phyloP scores from a whole-genome alignment of 2,797 vertebrate genomes.

The Lutra lutra region DNA sequence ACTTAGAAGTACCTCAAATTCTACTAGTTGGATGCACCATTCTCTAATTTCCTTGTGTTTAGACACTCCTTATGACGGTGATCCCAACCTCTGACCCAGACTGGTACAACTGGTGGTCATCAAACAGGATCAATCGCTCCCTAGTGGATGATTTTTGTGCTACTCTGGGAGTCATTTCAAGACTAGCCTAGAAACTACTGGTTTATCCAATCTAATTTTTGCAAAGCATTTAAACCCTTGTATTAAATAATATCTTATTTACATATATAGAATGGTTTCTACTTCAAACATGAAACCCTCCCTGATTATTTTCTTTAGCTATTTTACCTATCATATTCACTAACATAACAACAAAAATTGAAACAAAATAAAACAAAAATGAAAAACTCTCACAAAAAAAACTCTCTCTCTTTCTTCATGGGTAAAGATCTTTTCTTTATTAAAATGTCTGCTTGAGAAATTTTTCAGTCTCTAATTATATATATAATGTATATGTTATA shows the following conservation, averaged over 20 bases:
- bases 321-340: background rate
- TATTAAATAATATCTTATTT: background rate
- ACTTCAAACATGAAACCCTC: background rate
- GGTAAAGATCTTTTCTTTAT: background rate
- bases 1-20: background rate
- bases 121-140: background rate
- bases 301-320: background rate
- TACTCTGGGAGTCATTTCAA: background rate
- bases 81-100: background rate
- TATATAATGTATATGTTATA: background rate
- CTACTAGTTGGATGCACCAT: background rate
- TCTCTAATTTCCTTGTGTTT: background rate
- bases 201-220: conserved; percentile 20
- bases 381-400: background rate
- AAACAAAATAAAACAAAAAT: background rate
- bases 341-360: background rate
- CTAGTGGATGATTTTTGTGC: background rate
- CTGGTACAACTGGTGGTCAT: background rate
- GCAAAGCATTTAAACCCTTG: background rate
- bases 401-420: background rate
- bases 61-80: background rate
- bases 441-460: background rate
- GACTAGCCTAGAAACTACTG: background rate
- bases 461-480: background rate
- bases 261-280: background rate